phyloP scores from a whole-genome alignment of 1,140 invertebrate species.

The Centruroides sculpturatus region DNA sequence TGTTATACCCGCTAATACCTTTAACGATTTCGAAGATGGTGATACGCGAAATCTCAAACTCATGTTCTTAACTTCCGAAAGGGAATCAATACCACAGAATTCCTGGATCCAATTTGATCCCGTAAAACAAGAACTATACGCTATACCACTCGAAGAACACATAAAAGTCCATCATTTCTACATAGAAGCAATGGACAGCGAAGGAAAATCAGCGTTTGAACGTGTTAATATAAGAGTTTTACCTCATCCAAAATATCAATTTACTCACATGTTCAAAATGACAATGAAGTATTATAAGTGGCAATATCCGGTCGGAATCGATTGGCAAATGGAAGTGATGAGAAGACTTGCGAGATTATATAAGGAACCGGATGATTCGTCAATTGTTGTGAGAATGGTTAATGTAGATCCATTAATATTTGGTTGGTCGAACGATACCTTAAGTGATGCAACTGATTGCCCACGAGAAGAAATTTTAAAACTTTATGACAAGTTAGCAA shows the following conservation, averaged over 20 bases:
- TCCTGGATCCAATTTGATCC: conserved; percentile 78
- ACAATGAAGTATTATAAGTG: conserved; percentile 40
- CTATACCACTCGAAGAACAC: conserved; percentile 59
- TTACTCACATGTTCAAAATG: conserved; percentile 60
- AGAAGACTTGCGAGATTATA: conserved; percentile 50
- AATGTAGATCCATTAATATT: conserved; percentile 28
- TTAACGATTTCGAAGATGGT: conserved; percentile 69
- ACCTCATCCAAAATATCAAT: conserved; percentile 58
- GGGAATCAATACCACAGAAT: conserved; percentile 43
- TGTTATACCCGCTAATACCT: conserved; percentile 58
- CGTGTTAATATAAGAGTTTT: conserved; percentile 54
- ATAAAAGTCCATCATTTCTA: conserved; percentile 65
- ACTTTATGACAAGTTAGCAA: conserved; percentile 25
- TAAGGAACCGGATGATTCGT: conserved; percentile 46
- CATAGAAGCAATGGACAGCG: conserved; percentile 57
- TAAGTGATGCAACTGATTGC: conserved; percentile 39
- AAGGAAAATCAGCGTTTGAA: conserved; percentile 50
- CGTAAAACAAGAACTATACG: conserved; percentile 57
- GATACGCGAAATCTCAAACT: conserved; percentile 58
- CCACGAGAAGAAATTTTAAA: conserved; percentile 35
- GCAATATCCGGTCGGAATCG: conserved; percentile 38
- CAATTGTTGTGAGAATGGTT: conserved; percentile 50
- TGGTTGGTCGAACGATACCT: conserved; percentile 73
- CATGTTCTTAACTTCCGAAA: conserved; percentile 40
- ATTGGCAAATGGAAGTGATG: conserved; percentile 40